Base-by-base conservation (phyloP, 2,113 vertebrate genomes). In the Sinocyclocheilus rhinocerous region DNA sequence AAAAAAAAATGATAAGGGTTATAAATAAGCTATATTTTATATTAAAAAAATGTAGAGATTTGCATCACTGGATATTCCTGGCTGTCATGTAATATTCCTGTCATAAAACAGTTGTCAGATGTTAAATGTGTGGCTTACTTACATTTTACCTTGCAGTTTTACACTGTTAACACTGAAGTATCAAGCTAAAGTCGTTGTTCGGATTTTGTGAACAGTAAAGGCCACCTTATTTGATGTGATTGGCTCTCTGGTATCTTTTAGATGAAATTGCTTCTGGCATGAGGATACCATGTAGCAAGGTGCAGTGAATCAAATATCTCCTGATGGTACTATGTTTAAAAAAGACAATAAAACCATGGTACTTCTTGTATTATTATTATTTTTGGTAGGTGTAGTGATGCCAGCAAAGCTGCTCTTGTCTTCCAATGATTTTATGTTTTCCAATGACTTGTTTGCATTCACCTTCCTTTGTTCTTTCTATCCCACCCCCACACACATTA, bases 401-500 rank as follows among this genome's bases (percentile, higher is more conserved):
- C 10, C 52, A 55, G 12, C 4, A 36, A 57, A 22, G 50, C 26
- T 57, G 4, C 9, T 29, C 5, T 36, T 72, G 33, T 39, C 33
- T 72, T 63, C 4, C 57, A 22, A 1, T 75, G 12, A 24, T 52
- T 29, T 26, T 29, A 33, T 72, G 33, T 39, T 18, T 72, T 63
- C 4, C 57, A 22, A 1, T 75, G 12, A 24, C 52, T 81, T 29
- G 6, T 29, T 20, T 55, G n/a, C 26, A 0, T 13, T 39, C 4
- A 7, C 26, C 42, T 76, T n/a, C 26, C 36, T 36, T 65, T 59
- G 16, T 45, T 70, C 10, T 52, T 55, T 78, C 81, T 13, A 77
- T 72, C 87, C 82, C 55, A 77, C 76, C 76, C 52, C 10, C 76
- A 73, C 77, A 9, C 61, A 81, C 57, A 81, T 36, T 42, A 63